Percentiles rank a stretch among this genome's conserved stretches.
phyloP scores from a whole-genome alignment of 2,797 vertebrate genomes.

The Cichlasoma orientale region DNA sequence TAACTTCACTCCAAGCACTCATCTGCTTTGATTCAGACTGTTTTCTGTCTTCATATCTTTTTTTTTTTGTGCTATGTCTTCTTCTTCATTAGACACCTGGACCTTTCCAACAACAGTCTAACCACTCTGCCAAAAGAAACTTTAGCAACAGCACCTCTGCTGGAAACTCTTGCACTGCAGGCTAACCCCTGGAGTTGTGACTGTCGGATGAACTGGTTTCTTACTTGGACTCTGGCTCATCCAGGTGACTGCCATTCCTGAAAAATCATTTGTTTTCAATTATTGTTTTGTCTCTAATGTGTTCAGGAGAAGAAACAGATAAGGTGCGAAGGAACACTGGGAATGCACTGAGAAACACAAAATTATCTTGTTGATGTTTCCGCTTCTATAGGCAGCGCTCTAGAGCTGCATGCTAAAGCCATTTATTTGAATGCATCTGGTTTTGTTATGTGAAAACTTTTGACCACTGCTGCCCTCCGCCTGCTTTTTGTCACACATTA shows the following conservation, averaged over 20 bases:
- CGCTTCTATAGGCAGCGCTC: neutral
- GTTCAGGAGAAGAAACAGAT: neutral
- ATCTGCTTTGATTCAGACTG: neutral
- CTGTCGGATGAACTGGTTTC: constrained; percentile 87
- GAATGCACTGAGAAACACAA: neutral
- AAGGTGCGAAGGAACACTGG: neutral
- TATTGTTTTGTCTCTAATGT: constrained; percentile 1
- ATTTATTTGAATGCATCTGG: constrained; percentile 29
- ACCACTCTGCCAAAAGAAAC: constrained; percentile 76
- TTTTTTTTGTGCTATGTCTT: constrained; percentile 4
- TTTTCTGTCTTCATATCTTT: neutral
- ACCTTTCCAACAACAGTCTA: constrained; percentile 92
- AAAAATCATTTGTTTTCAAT: neutral
- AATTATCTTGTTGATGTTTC: neutral
- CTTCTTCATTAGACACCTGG: constrained; percentile 84
- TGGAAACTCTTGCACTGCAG: constrained; percentile 89
- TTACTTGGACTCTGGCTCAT: constrained; percentile 82
- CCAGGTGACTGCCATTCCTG: constrained; percentile 77
- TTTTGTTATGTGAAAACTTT: constrained; percentile 31
- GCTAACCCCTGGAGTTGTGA: constrained; percentile 93
- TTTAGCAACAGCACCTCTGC: constrained; percentile 82
- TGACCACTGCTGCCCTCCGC: constrained; percentile 22
- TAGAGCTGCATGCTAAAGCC: neutral
- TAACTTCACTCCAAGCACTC: neutral
- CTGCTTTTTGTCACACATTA: constrained; percentile 24